Base-by-base conservation (phyloP, 2,888 invertebrate species). In the Microdon myrmicae region DNA sequence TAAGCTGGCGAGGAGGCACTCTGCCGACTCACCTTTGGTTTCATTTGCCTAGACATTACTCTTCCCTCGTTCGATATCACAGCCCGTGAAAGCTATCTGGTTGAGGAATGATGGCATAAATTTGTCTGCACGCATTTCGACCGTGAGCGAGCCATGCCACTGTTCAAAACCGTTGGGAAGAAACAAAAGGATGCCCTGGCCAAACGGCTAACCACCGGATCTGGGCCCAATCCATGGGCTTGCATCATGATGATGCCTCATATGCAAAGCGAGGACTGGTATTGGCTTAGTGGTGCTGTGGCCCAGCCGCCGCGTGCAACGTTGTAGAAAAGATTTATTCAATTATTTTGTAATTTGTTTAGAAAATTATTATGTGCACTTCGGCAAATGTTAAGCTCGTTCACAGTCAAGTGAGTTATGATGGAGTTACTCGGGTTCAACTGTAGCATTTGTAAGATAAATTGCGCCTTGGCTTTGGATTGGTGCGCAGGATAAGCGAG, bases 291-390 rank as follows among this genome's bases (percentile, higher is more conserved):
- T 41, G 32, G 34, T 20, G 10, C 32, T 14, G 39, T 32, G 14
- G 5, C 35, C 43, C 16, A 28, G n/a, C 37, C 28, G 26, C 10
- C 31, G 13, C 47, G 37, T 34, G 10, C 9, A 10, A 10, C 12
- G 23, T 12, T 12, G 5, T 14, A 26, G 12, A 41, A 26, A 51
- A 41, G 41, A 51, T 51, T 51, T 41, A 53, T 53, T 53, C 53
- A 53, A 44, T 53, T 53, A 43, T 53, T 44, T 53, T 53, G 43
- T 53, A 53, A 53, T 53, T 53, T 53, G 53, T 53, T 35, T 53
- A 43, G 35, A 43, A 53, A 53, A 43, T 44, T 53, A 53, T 37
- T 35, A 39, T 41, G 22, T 51, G 34, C 51, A 34, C 25, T 26
- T 34, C 34, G 13, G 31, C 13, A 51, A 51, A 41, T 39, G 32